Evolutionary conservation across 2,113 vertebrate genomes (phyloP), one percentile per base, ranked within the genome.

Genomic region (Dunckerocampus dactyliophorus): DNA sequence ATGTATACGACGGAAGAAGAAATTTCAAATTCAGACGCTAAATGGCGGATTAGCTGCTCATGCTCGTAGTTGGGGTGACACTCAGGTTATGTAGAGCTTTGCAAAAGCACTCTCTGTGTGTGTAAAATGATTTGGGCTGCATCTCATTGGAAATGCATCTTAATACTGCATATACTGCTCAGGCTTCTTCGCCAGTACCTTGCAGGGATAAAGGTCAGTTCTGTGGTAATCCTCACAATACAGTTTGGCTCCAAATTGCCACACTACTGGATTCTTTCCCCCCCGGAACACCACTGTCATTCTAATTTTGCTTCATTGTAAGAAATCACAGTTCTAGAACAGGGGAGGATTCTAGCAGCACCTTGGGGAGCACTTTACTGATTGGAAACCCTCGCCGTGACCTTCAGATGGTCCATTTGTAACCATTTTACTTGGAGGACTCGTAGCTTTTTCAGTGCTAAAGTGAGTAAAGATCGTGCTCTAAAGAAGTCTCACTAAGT

Each of bases 321-420:
- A 56, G 51, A 82, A 85, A 71, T 77, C 76, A 74, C 46, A 63
- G 65, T 83, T 79, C 47, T 71, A 75, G 83, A 85, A 80, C 75
- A 71, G 54, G 62, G 52, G 34, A 62, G 55, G 63, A 72, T 76
- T 79, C 81, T 77, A 66, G 53, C 12, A 37, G 74, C 59, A 77
- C 82, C 71, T 8, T 43, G 19, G 82, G 82, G 85, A 81, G 67
- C 37, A 39, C 65, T 84, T 81, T 63, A 58, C 51, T 75, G 75
- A 80, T 87, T 86, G 82, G 79, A 68, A 66, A 72, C 69, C 79
- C 76, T 68, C 46, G 48, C 57, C 49, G 28, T 87, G 82, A 85
- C 84, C 87, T 83, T 89, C 83, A 85, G 67, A 76, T 31, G 48
- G 71, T 65, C 79, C 70, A 79, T 80, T 72, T 53, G 68, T 83